Conservation (phyloP, 1,140 invertebrate species). For the Drosophila setifemur region DNA sequence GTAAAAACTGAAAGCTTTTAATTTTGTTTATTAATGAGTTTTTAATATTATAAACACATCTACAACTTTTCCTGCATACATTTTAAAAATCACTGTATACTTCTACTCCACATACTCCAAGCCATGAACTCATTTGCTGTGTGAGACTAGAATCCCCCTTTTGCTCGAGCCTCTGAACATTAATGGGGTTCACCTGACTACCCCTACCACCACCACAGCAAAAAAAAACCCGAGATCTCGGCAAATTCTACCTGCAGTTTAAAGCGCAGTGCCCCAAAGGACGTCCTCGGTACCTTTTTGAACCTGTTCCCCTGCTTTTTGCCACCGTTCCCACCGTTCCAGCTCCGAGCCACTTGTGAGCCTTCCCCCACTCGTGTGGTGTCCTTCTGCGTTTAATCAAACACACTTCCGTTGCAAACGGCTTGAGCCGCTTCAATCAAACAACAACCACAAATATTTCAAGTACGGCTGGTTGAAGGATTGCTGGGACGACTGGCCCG, state of each 20-base stretch:
- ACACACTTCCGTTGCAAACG: conserved; percentile 78
- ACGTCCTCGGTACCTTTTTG: conserved; percentile 5
- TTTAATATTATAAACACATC: no score
- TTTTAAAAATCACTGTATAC: no score
- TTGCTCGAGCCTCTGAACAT: neutral
- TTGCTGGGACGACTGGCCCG: conserved; percentile 22
- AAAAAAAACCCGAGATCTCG: neutral
- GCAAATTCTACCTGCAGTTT: conserved; percentile 54
- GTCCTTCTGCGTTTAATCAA: conserved; percentile 75
- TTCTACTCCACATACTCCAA: no score
- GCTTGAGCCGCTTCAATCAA: conserved; percentile 78
- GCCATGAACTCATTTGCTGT: no score
- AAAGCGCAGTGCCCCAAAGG: conserved; percentile 29
- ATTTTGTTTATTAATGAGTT: no score
- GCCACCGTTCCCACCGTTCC: conserved; percentile 9
- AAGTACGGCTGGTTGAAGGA: conserved; percentile 66
- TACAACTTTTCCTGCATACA: no score
- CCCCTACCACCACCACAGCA: no score
- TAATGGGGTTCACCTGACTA: neutral
- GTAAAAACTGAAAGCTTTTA: no score
- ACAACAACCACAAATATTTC: conserved; percentile 79
- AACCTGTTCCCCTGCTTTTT: conserved; percentile 22
- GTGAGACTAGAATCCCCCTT: neutral
- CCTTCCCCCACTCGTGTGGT: conserved; percentile 31
- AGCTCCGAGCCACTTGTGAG: conserved; percentile 3